These are phyloP conservation scores for Centroberyx gerrardi DNA, from an alignment of 2,797 vertebrate species.

Conservation along the genomic window DNA sequence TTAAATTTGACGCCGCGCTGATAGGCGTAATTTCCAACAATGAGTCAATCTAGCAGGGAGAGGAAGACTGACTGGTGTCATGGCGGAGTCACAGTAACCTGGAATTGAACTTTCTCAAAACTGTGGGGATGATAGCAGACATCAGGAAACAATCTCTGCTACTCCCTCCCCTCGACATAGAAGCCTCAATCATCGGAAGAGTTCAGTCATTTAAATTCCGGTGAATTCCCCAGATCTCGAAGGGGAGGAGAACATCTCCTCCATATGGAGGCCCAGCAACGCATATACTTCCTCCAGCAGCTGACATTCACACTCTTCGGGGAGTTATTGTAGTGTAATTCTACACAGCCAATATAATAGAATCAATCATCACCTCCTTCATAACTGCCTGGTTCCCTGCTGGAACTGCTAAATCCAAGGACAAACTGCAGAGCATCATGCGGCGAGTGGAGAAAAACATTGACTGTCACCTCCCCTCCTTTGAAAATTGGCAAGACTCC, in stretches of 20 bases:
- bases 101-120: too few relatives aligned
- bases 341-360: slow-evolving; percentile 51
- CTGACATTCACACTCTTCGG: slow-evolving; percentile 36
- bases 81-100: not conserved
- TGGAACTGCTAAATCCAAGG: slow-evolving; percentile 48
- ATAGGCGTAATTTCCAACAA: too few relatives aligned
- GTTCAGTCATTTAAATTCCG: too few relatives aligned
- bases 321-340: slow-evolving; percentile 54
- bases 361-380: slow-evolving; percentile 63
- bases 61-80: not conserved
- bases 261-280: slow-evolving; percentile 25
- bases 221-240: too few relatives aligned
- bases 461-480: slow-evolving; percentile 18
- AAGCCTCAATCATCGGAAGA: too few relatives aligned
- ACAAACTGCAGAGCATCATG: slow-evolving; percentile 57
- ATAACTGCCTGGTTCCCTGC: slow-evolving; percentile 40
- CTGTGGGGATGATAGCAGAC: too few relatives aligned
- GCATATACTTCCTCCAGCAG: slow-evolving; percentile 25
- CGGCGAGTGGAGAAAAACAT: slow-evolving; percentile 29
- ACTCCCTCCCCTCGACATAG: too few relatives aligned
- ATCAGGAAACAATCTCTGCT: too few relatives aligned
- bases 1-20: too few relatives aligned
- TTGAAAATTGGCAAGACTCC: slow-evolving; percentile 15
- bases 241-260: not conserved
- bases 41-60: not conserved